Evolutionary conservation across 2,113 vertebrate species (phyloP).

Genomic region (Spheniscus mendiculus): DNA sequence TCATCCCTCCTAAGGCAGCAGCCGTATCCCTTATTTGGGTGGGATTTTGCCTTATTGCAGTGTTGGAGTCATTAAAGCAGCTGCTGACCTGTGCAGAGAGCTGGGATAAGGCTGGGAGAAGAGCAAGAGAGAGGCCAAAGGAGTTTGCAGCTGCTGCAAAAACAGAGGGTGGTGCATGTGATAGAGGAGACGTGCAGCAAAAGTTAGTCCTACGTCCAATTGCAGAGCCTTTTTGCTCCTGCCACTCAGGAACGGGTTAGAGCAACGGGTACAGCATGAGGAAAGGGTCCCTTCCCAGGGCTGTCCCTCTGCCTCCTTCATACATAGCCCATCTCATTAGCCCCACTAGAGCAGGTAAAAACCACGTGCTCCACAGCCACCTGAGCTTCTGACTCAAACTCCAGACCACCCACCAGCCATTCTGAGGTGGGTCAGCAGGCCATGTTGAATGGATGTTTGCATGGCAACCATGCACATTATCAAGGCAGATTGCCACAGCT

Average conservation of each 20-base stretch:
- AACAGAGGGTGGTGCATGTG: background rate
- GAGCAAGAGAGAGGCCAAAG: background rate
- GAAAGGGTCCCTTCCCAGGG: background rate
- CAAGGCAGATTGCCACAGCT: background rate
- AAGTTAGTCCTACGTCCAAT: accelerated
- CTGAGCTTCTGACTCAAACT: background rate
- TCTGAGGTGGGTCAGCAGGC: background rate
- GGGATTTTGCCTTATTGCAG: background rate
- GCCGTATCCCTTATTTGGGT: background rate
- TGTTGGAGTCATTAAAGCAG: background rate
- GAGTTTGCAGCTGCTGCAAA: background rate
- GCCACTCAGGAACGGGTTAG: background rate
- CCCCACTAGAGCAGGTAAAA: background rate
- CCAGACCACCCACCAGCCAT: background rate
- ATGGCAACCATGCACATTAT: background rate
- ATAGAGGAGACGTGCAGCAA: background rate
- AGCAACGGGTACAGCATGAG: background rate
- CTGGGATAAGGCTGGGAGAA: background rate
- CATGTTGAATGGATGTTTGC: background rate
- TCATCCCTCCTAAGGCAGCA: background rate
- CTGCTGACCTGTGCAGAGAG: background rate
- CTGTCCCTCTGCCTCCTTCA: background rate
- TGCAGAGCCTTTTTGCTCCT: background rate
- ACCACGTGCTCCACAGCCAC: accelerated
- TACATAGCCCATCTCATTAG: accelerated